A percentile compares a stretch with the other conserved stretches of the same genome.
phyloP scores from a whole-genome alignment of 2,797 vertebrate genomes.

The Anisognathus igniventris region DNA sequence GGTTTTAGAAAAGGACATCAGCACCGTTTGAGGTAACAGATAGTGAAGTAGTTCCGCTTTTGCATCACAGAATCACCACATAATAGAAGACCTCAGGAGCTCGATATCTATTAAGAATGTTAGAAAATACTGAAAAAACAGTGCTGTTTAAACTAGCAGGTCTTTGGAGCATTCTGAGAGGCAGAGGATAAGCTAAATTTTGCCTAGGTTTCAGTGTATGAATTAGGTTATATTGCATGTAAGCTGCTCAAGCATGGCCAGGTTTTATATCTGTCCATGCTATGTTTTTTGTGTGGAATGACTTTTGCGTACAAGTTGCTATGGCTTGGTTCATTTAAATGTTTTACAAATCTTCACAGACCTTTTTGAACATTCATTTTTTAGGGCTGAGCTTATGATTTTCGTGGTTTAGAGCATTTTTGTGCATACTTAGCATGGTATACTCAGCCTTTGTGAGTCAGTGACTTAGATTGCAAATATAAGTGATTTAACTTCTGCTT shows the following conservation, averaged over 20 bases:
- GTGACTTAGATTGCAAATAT: constrained; percentile 13
- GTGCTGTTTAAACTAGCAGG: not conserved
- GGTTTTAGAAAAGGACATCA: not conserved
- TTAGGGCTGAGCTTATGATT: not conserved
- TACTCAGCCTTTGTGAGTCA: not conserved
- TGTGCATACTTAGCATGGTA: not conserved
- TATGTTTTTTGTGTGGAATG: not conserved
- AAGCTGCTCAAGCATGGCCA: not conserved
- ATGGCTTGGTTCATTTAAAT: not conserved
- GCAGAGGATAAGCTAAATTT: not conserved
- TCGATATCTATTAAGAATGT: not conserved
- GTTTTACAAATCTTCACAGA: not conserved
- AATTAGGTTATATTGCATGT: not conserved
- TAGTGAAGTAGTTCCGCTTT: not conserved
- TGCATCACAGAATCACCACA: not conserved
- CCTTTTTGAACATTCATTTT: not conserved
- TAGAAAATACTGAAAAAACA: not conserved
- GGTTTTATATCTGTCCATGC: not conserved
- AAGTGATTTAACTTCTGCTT: constrained; percentile 26
- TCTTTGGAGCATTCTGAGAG: not conserved
- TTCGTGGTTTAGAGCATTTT: not conserved
- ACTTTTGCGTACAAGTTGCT: not conserved
- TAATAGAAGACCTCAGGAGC: not conserved
- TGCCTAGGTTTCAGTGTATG: not conserved
- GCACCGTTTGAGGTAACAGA: not conserved